Percentiles rank a stretch among this genome's conserved stretches.
Evolutionary conservation across 1,140 invertebrate species (phyloP).

Genomic region (Phenacoccus solenopsis): DNA sequence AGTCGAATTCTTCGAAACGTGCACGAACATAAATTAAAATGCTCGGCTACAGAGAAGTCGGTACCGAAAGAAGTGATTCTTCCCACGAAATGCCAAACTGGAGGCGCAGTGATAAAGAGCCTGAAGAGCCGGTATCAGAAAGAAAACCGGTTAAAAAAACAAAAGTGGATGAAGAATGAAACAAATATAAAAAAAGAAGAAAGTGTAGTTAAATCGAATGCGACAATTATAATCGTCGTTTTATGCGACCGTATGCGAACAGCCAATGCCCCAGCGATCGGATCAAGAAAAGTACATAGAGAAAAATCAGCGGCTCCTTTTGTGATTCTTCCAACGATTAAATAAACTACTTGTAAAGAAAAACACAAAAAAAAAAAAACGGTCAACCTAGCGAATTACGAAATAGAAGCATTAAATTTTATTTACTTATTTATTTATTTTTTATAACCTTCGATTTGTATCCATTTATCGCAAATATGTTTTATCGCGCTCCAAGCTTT

Average conservation of each 20-base stretch:
- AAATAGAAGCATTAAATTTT: constrained; percentile 15
- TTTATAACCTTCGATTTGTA: constrained; percentile 8
- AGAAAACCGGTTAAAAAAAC: constrained; percentile 11
- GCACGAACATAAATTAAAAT: constrained; percentile 11
- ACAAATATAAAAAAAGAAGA: constrained; percentile 12
- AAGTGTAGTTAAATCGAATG: constrained; percentile 15
- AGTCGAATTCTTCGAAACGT: constrained; percentile 8
- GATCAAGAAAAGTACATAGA: constrained; percentile 16
- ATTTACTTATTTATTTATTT: constrained; percentile 11
- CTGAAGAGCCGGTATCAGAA: constrained; percentile 15
- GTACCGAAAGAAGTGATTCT: constrained; percentile 16
- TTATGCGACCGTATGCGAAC: constrained; percentile 13
- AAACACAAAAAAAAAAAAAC: not conserved
- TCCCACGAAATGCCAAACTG: constrained; percentile 16
- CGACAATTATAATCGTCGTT: constrained; percentile 17
- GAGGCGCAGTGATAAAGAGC: constrained; percentile 16
- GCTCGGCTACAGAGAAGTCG: constrained; percentile 10
- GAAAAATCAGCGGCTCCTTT: constrained; percentile 17
- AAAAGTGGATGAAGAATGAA: constrained; percentile 16
- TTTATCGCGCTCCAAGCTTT: too few relatives aligned
- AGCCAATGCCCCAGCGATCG: constrained; percentile 12
- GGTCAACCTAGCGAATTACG: constrained; percentile 6
- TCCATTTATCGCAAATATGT: not conserved
- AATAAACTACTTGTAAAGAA: constrained; percentile 17
- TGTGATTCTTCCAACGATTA: constrained; percentile 15